These are phyloP conservation scores for Lemur catta DNA, from an alignment of 2,797 vertebrate species.

Conservation along the genomic window DNA sequence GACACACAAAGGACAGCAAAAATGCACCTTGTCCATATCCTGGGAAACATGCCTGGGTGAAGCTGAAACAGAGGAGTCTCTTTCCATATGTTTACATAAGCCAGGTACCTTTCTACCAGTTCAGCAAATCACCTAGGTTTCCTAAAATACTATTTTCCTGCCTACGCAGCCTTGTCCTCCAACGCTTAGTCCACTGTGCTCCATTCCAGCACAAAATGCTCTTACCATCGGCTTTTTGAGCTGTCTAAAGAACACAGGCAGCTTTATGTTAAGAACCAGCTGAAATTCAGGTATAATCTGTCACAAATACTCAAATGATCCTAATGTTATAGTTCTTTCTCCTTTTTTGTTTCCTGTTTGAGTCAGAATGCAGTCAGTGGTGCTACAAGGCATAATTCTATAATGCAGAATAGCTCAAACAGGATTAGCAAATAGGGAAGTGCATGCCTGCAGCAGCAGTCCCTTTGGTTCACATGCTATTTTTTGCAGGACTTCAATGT, in stretches of 20 bases:
- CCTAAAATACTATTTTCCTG: background rate
- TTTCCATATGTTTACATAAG: background rate
- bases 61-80: background rate
- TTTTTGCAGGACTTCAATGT: background rate
- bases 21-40: background rate
- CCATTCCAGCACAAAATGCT: background rate
- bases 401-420: background rate
- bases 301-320: background rate
- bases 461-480: background rate
- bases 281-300: background rate
- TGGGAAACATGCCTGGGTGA: background rate
- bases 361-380: background rate
- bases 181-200: background rate
- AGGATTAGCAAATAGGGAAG: background rate
- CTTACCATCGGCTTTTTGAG: background rate
- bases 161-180: fast-evolving
- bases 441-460: background rate
- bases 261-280: background rate
- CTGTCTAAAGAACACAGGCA: background rate
- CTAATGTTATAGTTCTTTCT: background rate
- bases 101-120: background rate
- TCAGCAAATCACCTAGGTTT: background rate
- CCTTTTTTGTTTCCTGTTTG: background rate
- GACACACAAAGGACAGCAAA: background rate
- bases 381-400: background rate